phyloP scores from a whole-genome alignment of 2,113 vertebrate genomes.

The Alectura lathami region DNA sequence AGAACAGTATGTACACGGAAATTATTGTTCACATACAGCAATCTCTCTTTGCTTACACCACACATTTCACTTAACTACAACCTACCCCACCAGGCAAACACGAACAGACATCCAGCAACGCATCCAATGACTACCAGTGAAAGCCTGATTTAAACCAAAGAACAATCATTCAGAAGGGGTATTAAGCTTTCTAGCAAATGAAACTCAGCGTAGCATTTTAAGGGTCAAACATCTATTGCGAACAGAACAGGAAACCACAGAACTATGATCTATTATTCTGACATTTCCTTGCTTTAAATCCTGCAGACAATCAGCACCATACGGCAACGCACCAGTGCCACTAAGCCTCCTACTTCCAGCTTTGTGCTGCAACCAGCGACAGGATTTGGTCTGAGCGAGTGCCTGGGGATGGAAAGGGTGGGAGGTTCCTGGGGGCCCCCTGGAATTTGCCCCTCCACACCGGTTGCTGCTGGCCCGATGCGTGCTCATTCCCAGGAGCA shows the following conservation, averaged over 20 bases:
- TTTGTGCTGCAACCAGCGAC: background rate
- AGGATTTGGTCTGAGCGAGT: background rate
- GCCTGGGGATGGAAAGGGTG: background rate
- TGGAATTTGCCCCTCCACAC: background rate
- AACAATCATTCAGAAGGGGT: background rate
- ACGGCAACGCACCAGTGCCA: rapidly evolving
- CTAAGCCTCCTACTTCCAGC: background rate
- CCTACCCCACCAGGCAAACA: background rate
- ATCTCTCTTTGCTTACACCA: background rate
- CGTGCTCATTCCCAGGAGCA: rapidly evolving
- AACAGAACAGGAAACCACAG: background rate
- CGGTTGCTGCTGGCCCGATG: too few species aligned
- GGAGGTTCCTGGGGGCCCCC: too few species aligned
- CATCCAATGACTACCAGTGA: rapidly evolving
- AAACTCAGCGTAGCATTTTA: background rate
- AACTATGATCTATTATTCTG: rapidly evolving
- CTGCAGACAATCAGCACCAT: rapidly evolving
- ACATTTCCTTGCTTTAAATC: background rate
- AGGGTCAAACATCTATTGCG: rapidly evolving
- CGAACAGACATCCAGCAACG: background rate
- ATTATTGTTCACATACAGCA: background rate
- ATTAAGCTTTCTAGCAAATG: background rate
- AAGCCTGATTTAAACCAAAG: background rate
- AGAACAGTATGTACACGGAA: background rate
- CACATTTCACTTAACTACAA: background rate